A percentile compares a stretch with the other conserved stretches of the same genome.
Evolutionary conservation across 2,888 invertebrate genomes (phyloP).

Genomic region (Entomobrya proxima): DNA sequence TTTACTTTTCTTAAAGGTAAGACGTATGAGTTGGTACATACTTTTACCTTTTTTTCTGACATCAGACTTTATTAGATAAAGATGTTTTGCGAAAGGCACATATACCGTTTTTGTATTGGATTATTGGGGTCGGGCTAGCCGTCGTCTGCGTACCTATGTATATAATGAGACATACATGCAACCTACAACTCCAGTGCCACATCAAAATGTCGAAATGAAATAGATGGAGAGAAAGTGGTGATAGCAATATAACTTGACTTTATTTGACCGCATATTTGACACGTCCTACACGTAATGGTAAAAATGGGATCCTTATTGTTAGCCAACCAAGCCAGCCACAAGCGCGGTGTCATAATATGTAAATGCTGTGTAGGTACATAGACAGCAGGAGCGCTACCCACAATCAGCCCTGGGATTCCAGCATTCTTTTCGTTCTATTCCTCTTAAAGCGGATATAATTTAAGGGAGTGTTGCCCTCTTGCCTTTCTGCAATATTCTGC

Average conservation of each 20-base stretch:
- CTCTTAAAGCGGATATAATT: not conserved
- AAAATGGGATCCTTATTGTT: not conserved
- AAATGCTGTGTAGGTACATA: constrained; percentile 25
- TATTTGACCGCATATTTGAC: constrained; percentile 41
- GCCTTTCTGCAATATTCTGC: not conserved
- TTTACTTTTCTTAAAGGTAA: not conserved
- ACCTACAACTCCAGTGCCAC: not conserved
- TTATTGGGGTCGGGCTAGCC: not conserved
- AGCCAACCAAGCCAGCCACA: not conserved
- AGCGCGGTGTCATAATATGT: constrained; percentile 35
- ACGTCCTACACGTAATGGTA: constrained; percentile 20
- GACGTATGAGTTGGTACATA: not conserved
- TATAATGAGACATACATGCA: not conserved
- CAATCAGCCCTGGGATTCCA: not conserved
- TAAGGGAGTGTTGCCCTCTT: not conserved
- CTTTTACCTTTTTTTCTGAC: no score
- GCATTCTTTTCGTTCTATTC: not conserved
- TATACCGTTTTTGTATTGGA: not conserved
- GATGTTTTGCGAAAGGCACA: no score
- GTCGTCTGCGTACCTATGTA: not conserved
- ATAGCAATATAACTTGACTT: constrained; percentile 21
- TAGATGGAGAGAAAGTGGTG: not conserved
- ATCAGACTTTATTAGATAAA: no score
- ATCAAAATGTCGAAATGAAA: constrained; percentile 23
- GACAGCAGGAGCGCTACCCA: not conserved